A percentile compares a stretch with the other conserved stretches of the same genome.
Evolutionary conservation across 2,888 invertebrate species (phyloP).

Genomic region (Drosophila neonasuta): DNA sequence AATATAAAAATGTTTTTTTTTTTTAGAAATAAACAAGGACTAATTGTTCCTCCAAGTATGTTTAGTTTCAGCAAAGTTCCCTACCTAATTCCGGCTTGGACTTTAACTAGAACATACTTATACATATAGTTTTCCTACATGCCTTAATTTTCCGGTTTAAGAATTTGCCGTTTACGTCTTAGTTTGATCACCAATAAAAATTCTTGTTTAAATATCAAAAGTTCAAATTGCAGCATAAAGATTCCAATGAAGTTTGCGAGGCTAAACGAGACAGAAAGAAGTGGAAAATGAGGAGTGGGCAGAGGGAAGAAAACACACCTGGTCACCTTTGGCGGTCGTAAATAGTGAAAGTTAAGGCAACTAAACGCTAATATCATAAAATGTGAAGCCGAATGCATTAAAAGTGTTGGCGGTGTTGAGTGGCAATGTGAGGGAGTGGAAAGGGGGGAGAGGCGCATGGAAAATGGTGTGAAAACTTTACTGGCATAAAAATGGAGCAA

Average conservation of each 20-base stretch:
- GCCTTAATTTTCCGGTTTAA: background rate
- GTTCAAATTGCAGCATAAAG: constrained; percentile 48
- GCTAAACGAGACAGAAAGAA: constrained; percentile 10
- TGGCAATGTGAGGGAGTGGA: background rate
- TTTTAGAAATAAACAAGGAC: too few species aligned
- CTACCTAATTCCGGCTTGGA: too few species aligned
- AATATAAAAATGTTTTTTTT: too few species aligned
- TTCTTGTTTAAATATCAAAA: constrained; percentile 42
- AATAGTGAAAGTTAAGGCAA: constrained; percentile 65
- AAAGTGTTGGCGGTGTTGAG: constrained; percentile 31
- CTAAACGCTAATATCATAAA: constrained; percentile 66
- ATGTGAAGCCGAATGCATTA: constrained; percentile 49
- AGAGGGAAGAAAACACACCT: constrained; percentile 43
- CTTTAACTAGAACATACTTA: too few species aligned
- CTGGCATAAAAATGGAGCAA: constrained; percentile 48
- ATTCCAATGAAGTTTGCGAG: constrained; percentile 38
- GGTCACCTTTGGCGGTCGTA: constrained; percentile 55
- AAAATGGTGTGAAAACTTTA: constrained; percentile 43
- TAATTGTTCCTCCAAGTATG: too few species aligned
- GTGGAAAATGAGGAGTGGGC: background rate
- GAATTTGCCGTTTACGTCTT: background rate
- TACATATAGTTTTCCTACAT: background rate
- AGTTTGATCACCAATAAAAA: constrained; percentile 36
- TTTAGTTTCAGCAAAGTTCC: too few species aligned
- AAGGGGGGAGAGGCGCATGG: background rate